A percentile compares a stretch with the other conserved stretches of the same genome.
Evolutionary conservation across 2,888 invertebrate species (phyloP).

Genomic region (Synergus itoensis): DNA sequence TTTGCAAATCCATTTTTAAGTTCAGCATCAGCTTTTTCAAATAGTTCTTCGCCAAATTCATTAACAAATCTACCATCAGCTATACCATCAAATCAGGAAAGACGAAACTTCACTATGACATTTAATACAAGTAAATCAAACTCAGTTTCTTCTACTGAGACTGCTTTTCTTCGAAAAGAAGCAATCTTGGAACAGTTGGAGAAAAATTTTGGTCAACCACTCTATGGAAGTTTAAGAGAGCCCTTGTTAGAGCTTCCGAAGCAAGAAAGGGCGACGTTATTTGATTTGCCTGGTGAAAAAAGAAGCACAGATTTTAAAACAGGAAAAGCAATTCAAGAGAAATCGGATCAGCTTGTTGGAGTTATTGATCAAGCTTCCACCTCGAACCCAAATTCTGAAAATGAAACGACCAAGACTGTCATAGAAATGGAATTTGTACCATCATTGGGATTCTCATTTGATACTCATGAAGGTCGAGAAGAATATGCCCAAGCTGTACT

Average conservation of each 20-base stretch:
- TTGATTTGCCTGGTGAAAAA: slow-evolving; percentile 55
- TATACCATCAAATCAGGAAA: background rate
- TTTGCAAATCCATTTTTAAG: background rate
- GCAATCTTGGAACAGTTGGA: slow-evolving; percentile 52
- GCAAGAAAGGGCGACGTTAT: slow-evolving; percentile 37
- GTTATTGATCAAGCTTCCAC: background rate
- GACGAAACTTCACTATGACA: background rate
- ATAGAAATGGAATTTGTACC: slow-evolving; percentile 75
- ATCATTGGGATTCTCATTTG: slow-evolving; percentile 73
- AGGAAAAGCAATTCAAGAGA: background rate
- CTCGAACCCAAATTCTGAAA: background rate
- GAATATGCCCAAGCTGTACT: slow-evolving; percentile 73
- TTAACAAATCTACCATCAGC: background rate
- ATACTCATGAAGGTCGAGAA: slow-evolving; percentile 70
- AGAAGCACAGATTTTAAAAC: slow-evolving; percentile 52
- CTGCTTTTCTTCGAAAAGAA: slow-evolving; percentile 45
- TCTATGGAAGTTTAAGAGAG: slow-evolving; percentile 25
- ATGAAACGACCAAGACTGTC: slow-evolving; percentile 50
- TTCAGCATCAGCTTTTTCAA: background rate
- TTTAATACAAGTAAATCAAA: background rate
- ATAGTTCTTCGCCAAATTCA: background rate
- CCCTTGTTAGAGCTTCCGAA: background rate
- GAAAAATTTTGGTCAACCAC: slow-evolving; percentile 57
- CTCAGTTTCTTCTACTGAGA: background rate
- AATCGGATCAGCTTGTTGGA: background rate